Evolutionary conservation across 2,113 vertebrate genomes (phyloP).

Genomic region (Urocynchramus pylzowi): DNA sequence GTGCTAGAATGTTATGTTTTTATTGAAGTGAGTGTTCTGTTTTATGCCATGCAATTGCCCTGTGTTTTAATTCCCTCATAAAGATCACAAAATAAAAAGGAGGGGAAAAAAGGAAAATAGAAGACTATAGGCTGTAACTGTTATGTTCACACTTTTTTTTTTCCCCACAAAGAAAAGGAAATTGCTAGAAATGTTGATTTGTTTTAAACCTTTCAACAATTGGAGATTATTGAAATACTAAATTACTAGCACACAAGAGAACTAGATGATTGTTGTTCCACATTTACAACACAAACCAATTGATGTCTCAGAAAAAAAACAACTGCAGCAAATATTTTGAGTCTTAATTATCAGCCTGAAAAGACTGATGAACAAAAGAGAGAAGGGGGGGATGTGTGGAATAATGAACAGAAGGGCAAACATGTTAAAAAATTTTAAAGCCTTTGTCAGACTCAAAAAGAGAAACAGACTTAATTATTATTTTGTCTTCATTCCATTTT

Average conservation of each 20-base stretch:
- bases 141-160: slow-evolving; percentile 29
- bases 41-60: not conserved
- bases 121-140: not conserved
- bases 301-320: slow-evolving; percentile 48
- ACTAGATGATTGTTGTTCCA: slow-evolving; percentile 51
- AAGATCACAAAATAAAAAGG: not conserved
- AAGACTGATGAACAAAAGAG: slow-evolving; percentile 57
- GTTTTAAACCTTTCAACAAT: slow-evolving; percentile 56
- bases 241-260: slow-evolving; percentile 52
- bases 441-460: slow-evolving; percentile 63
- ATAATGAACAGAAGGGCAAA: slow-evolving; percentile 5
- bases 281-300: slow-evolving; percentile 51
- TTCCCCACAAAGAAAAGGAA: slow-evolving; percentile 5
- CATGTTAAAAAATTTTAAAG: not conserved
- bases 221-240: slow-evolving; percentile 58
- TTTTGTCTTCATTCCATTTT: slow-evolving; percentile 71
- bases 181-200: slow-evolving; percentile 49
- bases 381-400: not conserved
- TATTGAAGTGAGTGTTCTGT: not conserved
- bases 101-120: not conserved
- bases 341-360: slow-evolving; percentile 46
- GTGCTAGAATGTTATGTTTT: not conserved
- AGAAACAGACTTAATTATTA: slow-evolving; percentile 68
- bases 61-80: slow-evolving; percentile 30
- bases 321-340: slow-evolving; percentile 52